These are phyloP conservation scores for Triplophysa rosa DNA, from an alignment of 2,113 vertebrate species.

Conservation along the genomic window DNA sequence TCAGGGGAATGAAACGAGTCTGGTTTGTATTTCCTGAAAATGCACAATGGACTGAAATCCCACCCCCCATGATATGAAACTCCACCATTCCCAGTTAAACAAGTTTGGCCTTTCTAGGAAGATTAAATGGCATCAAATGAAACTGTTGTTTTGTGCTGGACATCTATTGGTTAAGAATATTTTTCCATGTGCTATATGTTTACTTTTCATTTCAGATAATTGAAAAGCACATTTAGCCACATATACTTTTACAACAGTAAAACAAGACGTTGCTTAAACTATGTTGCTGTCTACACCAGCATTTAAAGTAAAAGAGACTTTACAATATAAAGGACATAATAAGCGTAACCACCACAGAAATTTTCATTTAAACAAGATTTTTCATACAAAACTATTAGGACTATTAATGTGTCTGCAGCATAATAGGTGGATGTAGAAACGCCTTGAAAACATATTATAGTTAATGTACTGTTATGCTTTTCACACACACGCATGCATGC, in stretches of 20 bases:
- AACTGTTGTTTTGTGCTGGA: background rate
- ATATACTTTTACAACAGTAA: background rate
- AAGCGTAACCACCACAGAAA: too few relatives aligned
- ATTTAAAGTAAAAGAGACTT: too few relatives aligned
- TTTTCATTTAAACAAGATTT: too few relatives aligned
- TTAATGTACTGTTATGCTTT: too few relatives aligned
- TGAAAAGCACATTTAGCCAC: background rate
- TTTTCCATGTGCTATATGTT: background rate
- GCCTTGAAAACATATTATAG: too few relatives aligned
- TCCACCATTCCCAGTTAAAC: background rate
- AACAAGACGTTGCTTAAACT: too few relatives aligned
- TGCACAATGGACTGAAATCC: background rate
- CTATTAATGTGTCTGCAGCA: background rate
- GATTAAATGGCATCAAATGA: too few relatives aligned
- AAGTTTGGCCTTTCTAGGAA: slow-evolving; percentile 1
- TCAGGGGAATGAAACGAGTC: background rate
- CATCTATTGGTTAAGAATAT: background rate
- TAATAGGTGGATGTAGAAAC: slow-evolving; percentile 7
- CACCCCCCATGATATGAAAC: background rate
- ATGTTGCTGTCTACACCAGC: too few relatives aligned
- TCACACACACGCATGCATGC: too few relatives aligned
- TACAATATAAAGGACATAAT: too few relatives aligned
- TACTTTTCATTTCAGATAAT: background rate
- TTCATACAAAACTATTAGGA: background rate
- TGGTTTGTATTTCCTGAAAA: slow-evolving; percentile 12